phyloP scores from a whole-genome alignment of 2,113 vertebrate species.

The human region DNA sequence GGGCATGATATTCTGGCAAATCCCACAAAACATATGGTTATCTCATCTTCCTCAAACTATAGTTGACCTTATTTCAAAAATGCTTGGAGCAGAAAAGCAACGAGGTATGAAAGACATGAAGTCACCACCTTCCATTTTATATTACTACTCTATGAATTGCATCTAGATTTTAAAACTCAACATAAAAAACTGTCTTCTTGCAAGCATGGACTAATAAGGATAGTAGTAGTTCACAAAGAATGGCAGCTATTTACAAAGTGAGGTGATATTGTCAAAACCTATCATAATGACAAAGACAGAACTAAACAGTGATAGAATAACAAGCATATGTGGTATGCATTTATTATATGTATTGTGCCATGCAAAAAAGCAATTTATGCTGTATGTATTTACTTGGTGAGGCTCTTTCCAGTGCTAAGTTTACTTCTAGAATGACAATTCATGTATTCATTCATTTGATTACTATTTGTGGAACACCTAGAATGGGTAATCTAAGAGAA shows the following conservation, averaged over 20 bases:
- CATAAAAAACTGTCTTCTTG: neutral
- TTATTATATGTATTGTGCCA: neutral
- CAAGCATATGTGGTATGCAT: fast-evolving
- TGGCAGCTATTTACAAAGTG: neutral
- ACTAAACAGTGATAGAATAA: neutral
- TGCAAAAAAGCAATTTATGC: neutral
- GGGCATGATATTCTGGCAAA: neutral
- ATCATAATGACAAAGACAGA: neutral
- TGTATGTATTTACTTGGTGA: neutral
- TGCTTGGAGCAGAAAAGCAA: conserved; percentile 11
- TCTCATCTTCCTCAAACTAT: neutral
- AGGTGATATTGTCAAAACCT: neutral
- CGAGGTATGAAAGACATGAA: neutral
- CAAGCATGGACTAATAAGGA: neutral
- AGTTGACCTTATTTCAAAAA: conserved; percentile 30
- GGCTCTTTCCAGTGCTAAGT: neutral
- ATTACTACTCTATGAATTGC: neutral
- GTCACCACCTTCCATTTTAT: neutral
- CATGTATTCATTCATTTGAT: neutral
- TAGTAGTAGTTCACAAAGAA: neutral
- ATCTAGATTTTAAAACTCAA: neutral
- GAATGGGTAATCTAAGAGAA: neutral
- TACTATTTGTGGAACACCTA: neutral
- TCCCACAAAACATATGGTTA: neutral
- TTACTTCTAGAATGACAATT: neutral